Evolutionary conservation across 2,888 invertebrate genomes (phyloP), one percentile per base, ranked within the genome.

Genomic region (Diloba caeruleocephala): DNA sequence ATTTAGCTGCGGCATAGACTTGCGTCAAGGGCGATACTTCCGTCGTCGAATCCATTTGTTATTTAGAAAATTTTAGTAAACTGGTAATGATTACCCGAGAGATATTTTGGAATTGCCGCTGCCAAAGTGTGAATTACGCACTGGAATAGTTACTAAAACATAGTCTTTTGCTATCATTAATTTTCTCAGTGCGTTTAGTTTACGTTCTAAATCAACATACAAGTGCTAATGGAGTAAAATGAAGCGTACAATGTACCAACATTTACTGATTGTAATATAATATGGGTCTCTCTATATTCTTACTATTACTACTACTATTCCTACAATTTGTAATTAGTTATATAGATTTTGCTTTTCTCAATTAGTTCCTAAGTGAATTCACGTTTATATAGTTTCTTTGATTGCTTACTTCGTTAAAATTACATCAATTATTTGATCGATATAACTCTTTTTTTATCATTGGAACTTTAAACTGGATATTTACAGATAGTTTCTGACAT

Each of bases 151-250:
- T 76, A 79, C 74, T 71, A 74, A 71, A 79, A 76, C 81, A 64
- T 73, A 79, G 78, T 81, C 79, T 76, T n/a, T n/a, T 64, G 78
- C 76, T 84, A 78, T 85, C 87, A 86, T 87, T 87, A 82, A 85
- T 84, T 84, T 78, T 76, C 76, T 73, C 58, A 69, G 76, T 79
- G 77, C 74, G 80, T 85, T 81, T 73, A 66, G 80, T 80, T 87
- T 87, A 87, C 84, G 79, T 81, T 82, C 70, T 74, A 82, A 74
- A 85, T 85, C 83, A 84, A 84, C 81, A 82, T 71, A 73, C 77
- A 76, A 84, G 81, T 85, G 84, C 78, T 88, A 88, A 89, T 87
- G 79, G 85, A 84, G 81, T 82, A 79, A 87, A 81, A 84, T 84
- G 65, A 80, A 83, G 81, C 83, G 78, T 62, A 69, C 72, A 66